These are phyloP conservation scores for Hippocampus comes DNA, from an alignment of 2,113 vertebrate genomes.

Conservation along the genomic window DNA sequence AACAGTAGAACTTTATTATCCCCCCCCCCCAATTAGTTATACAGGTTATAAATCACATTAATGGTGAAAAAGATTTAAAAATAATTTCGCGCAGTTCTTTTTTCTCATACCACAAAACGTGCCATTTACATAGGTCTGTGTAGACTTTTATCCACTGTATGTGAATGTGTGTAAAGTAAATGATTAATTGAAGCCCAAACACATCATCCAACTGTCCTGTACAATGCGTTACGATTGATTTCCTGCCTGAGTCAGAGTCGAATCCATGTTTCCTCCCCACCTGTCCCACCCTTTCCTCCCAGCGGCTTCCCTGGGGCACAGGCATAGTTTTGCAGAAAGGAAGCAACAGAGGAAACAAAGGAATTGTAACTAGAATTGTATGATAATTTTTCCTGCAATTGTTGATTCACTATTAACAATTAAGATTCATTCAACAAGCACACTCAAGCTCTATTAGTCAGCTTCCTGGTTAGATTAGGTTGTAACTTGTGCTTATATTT, in stretches of 20 bases:
- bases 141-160: neutral
- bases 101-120: too few species aligned
- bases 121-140: too few species aligned
- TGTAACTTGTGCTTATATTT: neutral
- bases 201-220: neutral
- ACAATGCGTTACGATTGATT: neutral
- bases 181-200: neutral
- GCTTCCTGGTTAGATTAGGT: neutral
- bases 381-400: conserved; percentile 32
- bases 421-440: neutral
- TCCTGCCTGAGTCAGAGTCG: conserved; percentile 24
- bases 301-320: neutral
- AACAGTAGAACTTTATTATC: too few species aligned
- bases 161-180: neutral
- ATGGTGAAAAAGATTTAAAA: too few species aligned
- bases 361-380: neutral
- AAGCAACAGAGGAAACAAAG: conserved; percentile 20
- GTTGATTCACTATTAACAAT: conserved; percentile 19
- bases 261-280: conserved; percentile 9
- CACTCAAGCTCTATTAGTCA: neutral
- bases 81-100: too few species aligned
- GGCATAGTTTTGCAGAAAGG: conserved; percentile 27
- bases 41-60: too few species aligned
- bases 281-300: conserved; percentile 37
- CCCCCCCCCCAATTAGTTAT: too few species aligned